Conservation (phyloP, 2,113 vertebrate species). For the Misgurnus mizolepis region DNA sequence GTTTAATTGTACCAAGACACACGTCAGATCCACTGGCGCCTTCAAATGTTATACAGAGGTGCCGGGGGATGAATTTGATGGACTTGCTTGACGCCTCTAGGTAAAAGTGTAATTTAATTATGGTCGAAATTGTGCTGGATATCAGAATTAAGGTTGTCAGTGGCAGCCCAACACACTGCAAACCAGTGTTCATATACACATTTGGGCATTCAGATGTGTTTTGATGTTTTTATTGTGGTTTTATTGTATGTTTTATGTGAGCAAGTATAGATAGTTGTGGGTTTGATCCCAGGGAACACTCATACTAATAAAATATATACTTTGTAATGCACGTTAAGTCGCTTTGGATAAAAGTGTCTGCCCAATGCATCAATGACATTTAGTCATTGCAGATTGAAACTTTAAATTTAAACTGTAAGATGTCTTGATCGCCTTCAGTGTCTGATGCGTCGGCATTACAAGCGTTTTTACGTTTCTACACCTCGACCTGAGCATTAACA, state of each 20-base stretch:
- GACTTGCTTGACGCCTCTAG: neutral
- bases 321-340: too few relatives aligned
- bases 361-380: too few relatives aligned
- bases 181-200: too few relatives aligned
- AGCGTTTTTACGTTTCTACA: conserved; percentile 33
- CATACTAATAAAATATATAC: too few relatives aligned
- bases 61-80: neutral
- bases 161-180: neutral
- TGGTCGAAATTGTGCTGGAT: neutral
- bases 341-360: too few relatives aligned
- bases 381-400: too few relatives aligned
- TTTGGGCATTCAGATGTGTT: too few relatives aligned
- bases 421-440: neutral
- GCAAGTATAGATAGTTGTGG: too few relatives aligned
- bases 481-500: conserved; percentile 56
- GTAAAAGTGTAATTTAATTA: too few relatives aligned
- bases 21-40: neutral
- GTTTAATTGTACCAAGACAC: neutral
- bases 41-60: neutral
- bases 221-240: too few relatives aligned
- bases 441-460: conserved; percentile 12
- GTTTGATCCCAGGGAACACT: too few relatives aligned
- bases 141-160: neutral
- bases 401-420: neutral
- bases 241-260: too few relatives aligned